These are phyloP conservation scores for Brachypteracias leptosomus DNA, from an alignment of 2,113 vertebrate genomes.

Conservation along the genomic window DNA sequence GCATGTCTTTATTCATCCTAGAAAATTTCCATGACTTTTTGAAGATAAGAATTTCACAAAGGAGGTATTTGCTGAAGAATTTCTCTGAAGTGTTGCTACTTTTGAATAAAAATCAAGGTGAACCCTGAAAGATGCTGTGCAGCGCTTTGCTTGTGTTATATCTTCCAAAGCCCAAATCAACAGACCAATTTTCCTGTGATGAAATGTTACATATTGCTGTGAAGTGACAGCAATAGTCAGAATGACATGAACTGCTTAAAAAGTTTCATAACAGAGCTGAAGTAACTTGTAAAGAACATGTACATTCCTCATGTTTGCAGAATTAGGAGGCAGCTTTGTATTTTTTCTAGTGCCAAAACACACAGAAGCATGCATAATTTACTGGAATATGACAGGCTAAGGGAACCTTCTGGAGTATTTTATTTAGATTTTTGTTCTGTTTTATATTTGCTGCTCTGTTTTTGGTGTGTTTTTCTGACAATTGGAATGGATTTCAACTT, in stretches of 20 bases:
- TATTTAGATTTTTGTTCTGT: constrained; percentile 26
- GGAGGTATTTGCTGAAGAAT: not conserved
- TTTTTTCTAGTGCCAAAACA: constrained; percentile 13
- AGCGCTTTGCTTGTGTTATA: not conserved
- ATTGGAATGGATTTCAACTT: not conserved
- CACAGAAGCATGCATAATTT: not conserved
- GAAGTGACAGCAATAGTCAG: not conserved
- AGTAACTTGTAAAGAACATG: not conserved
- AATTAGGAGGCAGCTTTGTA: not conserved
- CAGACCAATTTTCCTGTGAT: not conserved
- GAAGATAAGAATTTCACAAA: not conserved
- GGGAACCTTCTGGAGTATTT: constrained; percentile 7
- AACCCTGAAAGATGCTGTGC: not conserved
- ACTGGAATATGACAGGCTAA: not conserved
- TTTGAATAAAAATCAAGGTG: not conserved
- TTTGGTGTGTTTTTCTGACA: not conserved
- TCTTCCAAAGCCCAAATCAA: not conserved
- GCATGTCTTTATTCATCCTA: not conserved
- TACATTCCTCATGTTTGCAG: not conserved
- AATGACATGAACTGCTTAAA: not conserved
- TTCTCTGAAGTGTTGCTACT: not conserved
- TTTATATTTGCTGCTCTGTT: constrained; percentile 23
- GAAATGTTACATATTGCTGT: not conserved
- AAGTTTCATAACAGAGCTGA: not conserved
- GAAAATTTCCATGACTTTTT: not conserved